Evolutionary conservation across 2,797 vertebrate genomes (phyloP), one percentile per base, ranked within the genome.

Genomic region (Rhadinocentrus ornatus): DNA sequence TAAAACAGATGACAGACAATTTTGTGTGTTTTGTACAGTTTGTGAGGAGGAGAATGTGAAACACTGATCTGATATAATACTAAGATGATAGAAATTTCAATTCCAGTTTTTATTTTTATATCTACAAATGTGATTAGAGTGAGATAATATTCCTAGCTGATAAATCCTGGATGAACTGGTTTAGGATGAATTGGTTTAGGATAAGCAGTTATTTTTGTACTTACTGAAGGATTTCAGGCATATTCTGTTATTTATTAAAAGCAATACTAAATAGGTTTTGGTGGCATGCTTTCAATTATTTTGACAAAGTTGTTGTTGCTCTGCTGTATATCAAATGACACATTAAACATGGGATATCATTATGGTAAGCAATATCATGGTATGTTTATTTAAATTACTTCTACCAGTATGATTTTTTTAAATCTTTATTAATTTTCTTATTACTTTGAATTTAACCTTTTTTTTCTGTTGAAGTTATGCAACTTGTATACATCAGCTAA

Each of bases 1-100:
- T 71, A 66, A 57, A 69, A 71, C 66, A 75, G 75, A 88, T 83
- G 78, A 82, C 66, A 84, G 76, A 84, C 62, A 62, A 11, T 59
- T 50, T 57, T 48, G 16, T 6, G 32, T 62, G 66, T 29, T 73
- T 48, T 71, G 71, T 71, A 78, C 64, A 67, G 72, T 80, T 80
- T 73, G 59, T 81, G 66, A 77, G 50, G 37, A 46, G 12, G 6
- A 57, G 52, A 56, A 22, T 64, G 10, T 4, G 58, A 69, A 68
- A 44, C 34, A 44, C 60, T 26, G 58, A 58, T 72, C 63, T 55
- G 27, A 41, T 61, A 15, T 4, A 15, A 72, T 60, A 15, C 53
- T 31, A 66, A 48, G 13, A 26, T 56, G 24, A 71, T 29, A 26
- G 32, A 24, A 55, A 31, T 62, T 69, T 76, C 3, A 18, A 20